Evolutionary conservation across 2,888 invertebrate genomes (phyloP).

Genomic region (Patella caerulea): DNA sequence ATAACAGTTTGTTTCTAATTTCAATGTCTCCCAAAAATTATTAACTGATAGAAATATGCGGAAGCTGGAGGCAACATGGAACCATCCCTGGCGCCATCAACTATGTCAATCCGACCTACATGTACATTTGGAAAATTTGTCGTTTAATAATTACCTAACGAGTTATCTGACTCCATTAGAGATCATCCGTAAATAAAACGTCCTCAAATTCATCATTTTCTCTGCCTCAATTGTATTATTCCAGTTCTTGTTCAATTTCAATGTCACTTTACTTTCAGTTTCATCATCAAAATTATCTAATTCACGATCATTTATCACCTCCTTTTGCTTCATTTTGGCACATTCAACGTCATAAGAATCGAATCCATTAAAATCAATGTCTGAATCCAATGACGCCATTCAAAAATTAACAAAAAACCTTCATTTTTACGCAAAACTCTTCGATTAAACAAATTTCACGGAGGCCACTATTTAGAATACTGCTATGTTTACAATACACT

Average conservation of each 20-base stretch:
- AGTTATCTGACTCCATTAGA: neutral
- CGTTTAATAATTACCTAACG: neutral
- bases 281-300: neutral
- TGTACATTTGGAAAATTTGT: neutral
- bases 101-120: too few relatives aligned
- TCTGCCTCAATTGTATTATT: neutral
- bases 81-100: neutral
- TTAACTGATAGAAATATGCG: neutral
- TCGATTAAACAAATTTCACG: too few relatives aligned
- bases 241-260: neutral
- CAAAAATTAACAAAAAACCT: neutral
- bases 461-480: too few relatives aligned
- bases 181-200: neutral
- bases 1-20: conserved; percentile 2
- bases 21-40: neutral
- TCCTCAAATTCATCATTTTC: neutral
- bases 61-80: neutral
- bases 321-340: neutral
- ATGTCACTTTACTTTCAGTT: neutral
- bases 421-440: too few relatives aligned
- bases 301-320: too few relatives aligned
- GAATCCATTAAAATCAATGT: conserved; percentile 4
- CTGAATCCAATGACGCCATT: neutral
- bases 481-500: too few relatives aligned
- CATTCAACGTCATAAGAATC: neutral